Base-by-base conservation (phyloP, 2,797 vertebrate genomes). In the Echiichthys vipera region DNA sequence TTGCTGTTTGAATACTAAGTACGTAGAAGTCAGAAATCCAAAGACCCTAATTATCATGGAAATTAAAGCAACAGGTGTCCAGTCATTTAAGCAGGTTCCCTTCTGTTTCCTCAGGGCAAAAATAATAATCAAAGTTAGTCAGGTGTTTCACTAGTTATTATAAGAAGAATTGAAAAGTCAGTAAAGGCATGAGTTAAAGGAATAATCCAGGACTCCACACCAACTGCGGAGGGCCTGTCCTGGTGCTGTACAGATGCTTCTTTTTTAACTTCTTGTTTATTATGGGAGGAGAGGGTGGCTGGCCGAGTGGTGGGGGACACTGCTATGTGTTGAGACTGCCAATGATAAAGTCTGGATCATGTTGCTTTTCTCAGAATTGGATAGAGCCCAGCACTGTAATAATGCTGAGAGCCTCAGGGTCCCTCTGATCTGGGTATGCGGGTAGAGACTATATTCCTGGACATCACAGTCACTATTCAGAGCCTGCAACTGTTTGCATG, bases 291-390 rank as follows among this genome's bases (percentile, higher is more conserved):
- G 27, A 11, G 15, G 46, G 34, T 42, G 24, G 18, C 30, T 14
- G 71, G 29, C 9, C 5, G 5, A 53, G 49, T 45, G 7, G 30
- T 22, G 73, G 22, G 70, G n/a, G 46, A 30, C 36, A 8, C 53
- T 7, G 56, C 42, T 49, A 32, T 77, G 65, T 51, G 61, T 29
- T 34, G 29, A 56, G 61, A 74, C 57, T 69, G 32, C 59, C 59
- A 63, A 45, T 53, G 57, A 74, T 85, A 64, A 68, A 62, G 53
- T 65, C 55, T 55, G 57, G 46, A 49, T 71, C 39, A 14, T 64
- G 67, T 68, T 68, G 64, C 61, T 80, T 64, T 59, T 14, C 49
- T 27, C 64, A 34, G 62, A 15, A 25, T 75, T 83, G 70, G 74
- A 68, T 8, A 2, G 7, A 6, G 42, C 27, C 66, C 76, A 7